Evolutionary conservation across 2,888 invertebrate species (phyloP).

Genomic region (Pherbina coryleti): DNA sequence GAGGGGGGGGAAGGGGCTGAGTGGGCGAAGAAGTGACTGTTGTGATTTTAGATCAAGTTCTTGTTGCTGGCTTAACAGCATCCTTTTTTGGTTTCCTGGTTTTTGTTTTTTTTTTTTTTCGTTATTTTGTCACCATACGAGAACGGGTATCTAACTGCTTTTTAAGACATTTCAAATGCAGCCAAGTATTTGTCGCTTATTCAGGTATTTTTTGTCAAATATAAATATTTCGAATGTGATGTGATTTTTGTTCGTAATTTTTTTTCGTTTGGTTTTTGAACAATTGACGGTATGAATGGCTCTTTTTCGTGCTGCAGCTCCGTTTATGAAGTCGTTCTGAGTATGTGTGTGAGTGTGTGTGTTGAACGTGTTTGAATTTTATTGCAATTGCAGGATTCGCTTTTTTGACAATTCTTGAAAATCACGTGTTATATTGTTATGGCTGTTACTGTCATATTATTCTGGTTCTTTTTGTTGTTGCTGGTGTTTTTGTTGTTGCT

Average conservation of each 20-base stretch:
- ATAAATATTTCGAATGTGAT: constrained; percentile 6
- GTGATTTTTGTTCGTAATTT: not conserved
- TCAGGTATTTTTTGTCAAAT: constrained; percentile 14
- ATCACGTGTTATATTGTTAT: constrained; percentile 20
- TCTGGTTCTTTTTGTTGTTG: not conserved
- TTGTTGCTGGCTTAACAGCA: not conserved
- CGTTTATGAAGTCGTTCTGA: not conserved
- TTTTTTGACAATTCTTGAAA: not conserved
- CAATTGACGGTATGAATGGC: constrained; percentile 5
- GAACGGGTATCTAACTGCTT: not conserved
- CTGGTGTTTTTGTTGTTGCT: not conserved
- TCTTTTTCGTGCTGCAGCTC: not conserved
- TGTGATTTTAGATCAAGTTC: not conserved
- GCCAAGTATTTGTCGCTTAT: constrained; percentile 5
- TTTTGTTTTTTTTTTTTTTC: not conserved
- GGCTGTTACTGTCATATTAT: not conserved
- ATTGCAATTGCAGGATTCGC: not conserved
- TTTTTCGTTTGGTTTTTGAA: not conserved
- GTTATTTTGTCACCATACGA: not conserved
- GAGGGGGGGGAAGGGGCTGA: too few species aligned
- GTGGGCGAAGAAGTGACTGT: too few species aligned
- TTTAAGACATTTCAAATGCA: not conserved
- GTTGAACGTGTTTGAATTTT: constrained; percentile 25
- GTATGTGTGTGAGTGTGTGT: constrained; percentile 11
- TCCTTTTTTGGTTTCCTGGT: not conserved